These are phyloP conservation scores for Carpatolechia fugitivella DNA, from an alignment of 2,888 invertebrate genomes.

Conservation along the genomic window DNA sequence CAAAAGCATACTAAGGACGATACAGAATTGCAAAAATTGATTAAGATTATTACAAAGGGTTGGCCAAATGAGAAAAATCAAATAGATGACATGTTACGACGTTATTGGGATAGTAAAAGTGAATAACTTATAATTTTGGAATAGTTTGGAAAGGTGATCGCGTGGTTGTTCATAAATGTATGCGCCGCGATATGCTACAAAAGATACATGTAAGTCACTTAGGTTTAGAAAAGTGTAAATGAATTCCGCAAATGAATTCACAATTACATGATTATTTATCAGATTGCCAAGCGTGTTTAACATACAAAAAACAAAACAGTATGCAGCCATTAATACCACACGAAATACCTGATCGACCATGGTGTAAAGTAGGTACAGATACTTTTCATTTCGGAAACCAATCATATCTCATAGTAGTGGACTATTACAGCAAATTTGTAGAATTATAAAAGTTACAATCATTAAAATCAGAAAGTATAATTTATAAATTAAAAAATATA, in stretches of 20 bases:
- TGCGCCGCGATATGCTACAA: constrained; percentile 23
- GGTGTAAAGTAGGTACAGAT: constrained; percentile 21
- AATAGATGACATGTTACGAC: background rate
- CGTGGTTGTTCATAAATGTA: constrained; percentile 22
- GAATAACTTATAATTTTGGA: constrained; percentile 19
- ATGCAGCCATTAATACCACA: constrained; percentile 17
- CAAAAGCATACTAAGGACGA: constrained; percentile 20
- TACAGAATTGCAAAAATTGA: constrained; percentile 13
- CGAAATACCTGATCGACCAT: constrained; percentile 21
- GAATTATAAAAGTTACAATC: constrained; percentile 12
- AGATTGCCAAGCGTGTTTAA: constrained; percentile 24
- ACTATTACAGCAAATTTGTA: constrained; percentile 22
- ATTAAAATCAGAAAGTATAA: constrained; percentile 14
- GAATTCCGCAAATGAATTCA: constrained; percentile 21
- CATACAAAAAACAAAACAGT: constrained; percentile 13
- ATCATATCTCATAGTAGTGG: constrained; percentile 20
- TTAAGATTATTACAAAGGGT: constrained; percentile 7
- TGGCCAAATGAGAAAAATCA: constrained; percentile 7
- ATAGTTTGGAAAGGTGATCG: constrained; percentile 23
- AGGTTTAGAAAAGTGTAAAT: constrained; percentile 24
- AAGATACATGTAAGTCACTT: constrained; percentile 25
- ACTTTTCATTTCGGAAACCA: constrained; percentile 14
- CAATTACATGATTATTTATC: constrained; percentile 21
- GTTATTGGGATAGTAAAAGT: constrained; percentile 15
- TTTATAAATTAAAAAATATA: constrained; percentile 21